Conservation (phyloP, 1,140 invertebrate genomes). For the Tetramorium simillimum region DNA sequence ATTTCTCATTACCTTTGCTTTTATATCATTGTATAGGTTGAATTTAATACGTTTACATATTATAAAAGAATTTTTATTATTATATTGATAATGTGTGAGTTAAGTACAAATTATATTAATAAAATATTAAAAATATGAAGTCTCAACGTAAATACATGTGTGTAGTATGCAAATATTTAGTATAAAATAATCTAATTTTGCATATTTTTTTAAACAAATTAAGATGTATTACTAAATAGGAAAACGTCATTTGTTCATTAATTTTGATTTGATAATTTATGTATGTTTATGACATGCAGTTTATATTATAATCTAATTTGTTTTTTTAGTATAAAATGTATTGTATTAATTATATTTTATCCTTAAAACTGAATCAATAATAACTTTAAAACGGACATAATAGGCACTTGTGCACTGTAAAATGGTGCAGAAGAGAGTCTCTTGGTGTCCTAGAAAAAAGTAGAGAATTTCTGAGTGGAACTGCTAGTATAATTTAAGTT, state of each 20-base stretch:
- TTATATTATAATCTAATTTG: not conserved
- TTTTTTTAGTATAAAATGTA: not conserved
- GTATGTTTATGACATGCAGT: not conserved
- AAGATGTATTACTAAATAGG: not conserved
- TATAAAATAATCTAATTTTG: not conserved
- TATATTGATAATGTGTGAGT: not conserved
- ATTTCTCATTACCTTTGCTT: not conserved
- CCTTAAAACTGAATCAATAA: not conserved
- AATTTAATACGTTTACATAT: not conserved
- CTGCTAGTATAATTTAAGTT: constrained; percentile 64
- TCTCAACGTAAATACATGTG: not conserved
- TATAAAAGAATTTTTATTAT: constrained; percentile 4
- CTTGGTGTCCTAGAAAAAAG: constrained; percentile 80
- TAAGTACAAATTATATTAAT: not conserved
- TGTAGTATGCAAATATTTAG: not conserved
- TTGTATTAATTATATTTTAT: not conserved
- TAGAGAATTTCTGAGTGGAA: constrained; percentile 81
- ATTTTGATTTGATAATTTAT: not conserved
- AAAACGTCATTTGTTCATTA: not conserved
- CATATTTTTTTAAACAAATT: not conserved
- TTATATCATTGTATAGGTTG: not conserved
- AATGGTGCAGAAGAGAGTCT: constrained; percentile 65
- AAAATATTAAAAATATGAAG: constrained; percentile 8
- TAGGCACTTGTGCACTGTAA: constrained; percentile 68
- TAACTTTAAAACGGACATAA: constrained; percentile 68